Evolutionary conservation across 1,140 invertebrate species (phyloP).

Genomic region (Conus betulinus): DNA sequence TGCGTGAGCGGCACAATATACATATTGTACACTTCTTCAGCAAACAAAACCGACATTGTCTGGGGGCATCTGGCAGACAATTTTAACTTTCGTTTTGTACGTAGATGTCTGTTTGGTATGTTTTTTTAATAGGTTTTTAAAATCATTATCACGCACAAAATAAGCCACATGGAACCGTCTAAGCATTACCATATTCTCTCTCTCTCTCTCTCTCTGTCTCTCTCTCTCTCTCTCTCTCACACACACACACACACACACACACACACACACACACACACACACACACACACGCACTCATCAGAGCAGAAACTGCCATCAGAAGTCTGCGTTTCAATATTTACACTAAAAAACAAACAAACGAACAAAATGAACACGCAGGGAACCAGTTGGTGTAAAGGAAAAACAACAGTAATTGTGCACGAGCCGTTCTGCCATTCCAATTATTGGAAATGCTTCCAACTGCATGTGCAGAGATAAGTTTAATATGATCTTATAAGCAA

Average conservation of each 20-base stretch:
- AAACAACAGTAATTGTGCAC: not conserved
- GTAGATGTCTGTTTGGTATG: not conserved
- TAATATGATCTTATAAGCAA: not conserved
- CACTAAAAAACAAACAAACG: not conserved
- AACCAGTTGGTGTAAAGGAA: no score
- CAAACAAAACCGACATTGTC: no score
- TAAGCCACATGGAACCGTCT: not conserved
- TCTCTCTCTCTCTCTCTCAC: not conserved
- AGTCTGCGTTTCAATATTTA: no score
- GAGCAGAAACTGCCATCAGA: not conserved
- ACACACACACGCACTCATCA: conserved; percentile 15
- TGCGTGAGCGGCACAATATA: no score
- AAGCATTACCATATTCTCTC: not conserved
- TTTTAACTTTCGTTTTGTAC: not conserved
- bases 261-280: conserved; percentile 5
- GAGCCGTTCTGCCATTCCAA: not conserved
- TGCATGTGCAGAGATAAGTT: not conserved
- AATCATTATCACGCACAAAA: no score
- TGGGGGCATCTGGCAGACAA: not conserved
- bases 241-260: conserved; percentile 29
- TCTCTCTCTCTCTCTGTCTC: not conserved
- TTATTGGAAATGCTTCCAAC: not conserved
- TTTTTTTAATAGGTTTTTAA: not conserved
- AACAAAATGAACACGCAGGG: no score
- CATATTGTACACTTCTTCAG: no score